Conservation (phyloP, 2,888 invertebrate genomes). For the Pandemis heparana region DNA sequence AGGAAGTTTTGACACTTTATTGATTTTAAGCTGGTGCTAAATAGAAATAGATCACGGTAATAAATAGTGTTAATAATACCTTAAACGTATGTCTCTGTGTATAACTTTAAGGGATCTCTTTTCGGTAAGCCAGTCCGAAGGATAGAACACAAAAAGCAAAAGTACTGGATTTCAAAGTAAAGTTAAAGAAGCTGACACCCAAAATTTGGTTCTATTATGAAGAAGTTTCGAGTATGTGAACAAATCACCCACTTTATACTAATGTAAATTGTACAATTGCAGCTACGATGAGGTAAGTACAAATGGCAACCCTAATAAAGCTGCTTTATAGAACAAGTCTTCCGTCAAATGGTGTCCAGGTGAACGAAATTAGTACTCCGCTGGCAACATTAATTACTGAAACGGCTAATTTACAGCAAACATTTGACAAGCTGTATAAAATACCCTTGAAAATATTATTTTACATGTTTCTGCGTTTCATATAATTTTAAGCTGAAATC, state of each 20-base stretch:
- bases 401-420: conserved; percentile 29
- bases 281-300: not conserved
- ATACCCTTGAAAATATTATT: not conserved
- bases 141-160: too few species aligned
- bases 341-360: conserved; percentile 24
- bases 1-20: not conserved
- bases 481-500: too few species aligned
- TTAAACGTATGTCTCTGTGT: too few species aligned
- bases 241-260: too few species aligned
- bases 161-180: too few species aligned
- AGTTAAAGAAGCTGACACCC: too few species aligned
- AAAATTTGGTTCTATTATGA: too few species aligned
- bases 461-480: not conserved
- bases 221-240: too few species aligned
- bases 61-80: too few species aligned
- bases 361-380: conserved; percentile 28
- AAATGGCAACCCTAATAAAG: conserved; percentile 22
- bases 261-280: not conserved
- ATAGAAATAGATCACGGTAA: too few species aligned
- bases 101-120: too few species aligned
- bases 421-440: not conserved
- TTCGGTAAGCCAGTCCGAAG: too few species aligned
- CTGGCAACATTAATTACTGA: conserved; percentile 24
- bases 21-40: not conserved
- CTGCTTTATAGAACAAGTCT: conserved; percentile 14